phyloP scores from a whole-genome alignment of 2,888 invertebrate genomes.

The Eilema depressum region DNA sequence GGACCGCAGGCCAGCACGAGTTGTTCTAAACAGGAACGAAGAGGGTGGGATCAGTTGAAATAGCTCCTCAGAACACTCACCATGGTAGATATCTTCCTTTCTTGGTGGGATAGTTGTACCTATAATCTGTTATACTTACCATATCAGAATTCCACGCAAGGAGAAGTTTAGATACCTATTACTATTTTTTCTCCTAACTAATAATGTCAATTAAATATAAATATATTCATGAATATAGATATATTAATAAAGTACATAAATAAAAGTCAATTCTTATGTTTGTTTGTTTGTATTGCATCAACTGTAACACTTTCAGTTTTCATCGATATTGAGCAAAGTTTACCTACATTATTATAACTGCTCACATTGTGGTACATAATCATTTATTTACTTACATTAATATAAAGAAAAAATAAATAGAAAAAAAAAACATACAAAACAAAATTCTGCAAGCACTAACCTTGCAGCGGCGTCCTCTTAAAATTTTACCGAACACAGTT shows the following conservation, averaged over 20 bases:
- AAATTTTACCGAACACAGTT: constrained; percentile 25
- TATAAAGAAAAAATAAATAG: constrained; percentile 27
- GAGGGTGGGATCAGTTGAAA: too few species aligned
- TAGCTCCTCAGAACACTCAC: too few species aligned
- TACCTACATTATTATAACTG: constrained; percentile 87
- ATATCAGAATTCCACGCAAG: too few species aligned
- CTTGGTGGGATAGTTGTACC: too few species aligned
- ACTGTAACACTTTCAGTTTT: constrained; percentile 87
- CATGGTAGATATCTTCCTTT: too few species aligned
- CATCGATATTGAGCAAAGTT: constrained; percentile 86
- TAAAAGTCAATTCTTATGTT: constrained; percentile 81
- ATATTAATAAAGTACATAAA: constrained; percentile 54
- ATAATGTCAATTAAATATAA: too few species aligned
- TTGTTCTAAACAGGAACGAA: too few species aligned
- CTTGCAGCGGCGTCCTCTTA: constrained; percentile 50
- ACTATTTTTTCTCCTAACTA: too few species aligned
- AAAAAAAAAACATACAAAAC: background rate
- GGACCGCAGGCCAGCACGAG: too few species aligned
- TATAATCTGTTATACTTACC: too few species aligned
- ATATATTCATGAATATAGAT: too few species aligned
- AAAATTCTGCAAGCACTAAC: constrained; percentile 48
- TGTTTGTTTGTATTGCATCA: constrained; percentile 87
- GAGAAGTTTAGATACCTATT: too few species aligned
- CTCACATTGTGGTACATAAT: constrained; percentile 69
- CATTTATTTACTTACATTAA: constrained; percentile 53